Base-by-base conservation (phyloP, 2,888 invertebrate species). In the Agrotis segetum region DNA sequence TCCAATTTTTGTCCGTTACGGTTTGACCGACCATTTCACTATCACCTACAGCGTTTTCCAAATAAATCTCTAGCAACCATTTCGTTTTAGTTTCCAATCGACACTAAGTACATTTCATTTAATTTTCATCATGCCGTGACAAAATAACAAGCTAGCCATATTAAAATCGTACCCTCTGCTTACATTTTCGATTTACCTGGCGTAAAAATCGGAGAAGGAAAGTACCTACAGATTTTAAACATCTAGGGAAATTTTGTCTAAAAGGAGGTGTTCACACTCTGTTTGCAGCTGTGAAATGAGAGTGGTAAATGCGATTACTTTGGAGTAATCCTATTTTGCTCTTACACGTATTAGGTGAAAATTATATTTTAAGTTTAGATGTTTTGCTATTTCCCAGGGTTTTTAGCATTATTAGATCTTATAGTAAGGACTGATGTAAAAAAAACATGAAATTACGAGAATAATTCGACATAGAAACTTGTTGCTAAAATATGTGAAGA, bases 281-380 rank as follows among this genome's bases (percentile, higher is more conserved):
- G 55, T 82, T 71, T 73, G 50, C 61, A 71, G 13, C 44, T 58
- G 40, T 46, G 34, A 77, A 68, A 79, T 58, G 65, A 60, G 69
- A 71, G 40, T 63, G 47, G 66, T 19, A 61, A 84, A 84, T 79
- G 56, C 71, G 84, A 72, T 74, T 82, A 78, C 68, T 34, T 64
- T 47, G 53, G 50, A 67, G 67, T 72, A 74, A 82, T 77, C 56
- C 50, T 67, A 60, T 71, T 79, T 61, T 61, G 29, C 53, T 49
- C 21, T 40, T 62, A 59, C 52, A 17, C 9, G 49, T 53, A 53
- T 70, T 50, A 46, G 17, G 46, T 47, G 21, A 1, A 60, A 77
- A 77, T 77, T 24, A 69, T 62, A 49, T 58, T 47, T 69, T 49
- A 44, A 40, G 64, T 24, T 49, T 49, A 21, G 11, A 29, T 55